Conservation (phyloP, 1,140 invertebrate genomes). For the Papilio xuthus region DNA sequence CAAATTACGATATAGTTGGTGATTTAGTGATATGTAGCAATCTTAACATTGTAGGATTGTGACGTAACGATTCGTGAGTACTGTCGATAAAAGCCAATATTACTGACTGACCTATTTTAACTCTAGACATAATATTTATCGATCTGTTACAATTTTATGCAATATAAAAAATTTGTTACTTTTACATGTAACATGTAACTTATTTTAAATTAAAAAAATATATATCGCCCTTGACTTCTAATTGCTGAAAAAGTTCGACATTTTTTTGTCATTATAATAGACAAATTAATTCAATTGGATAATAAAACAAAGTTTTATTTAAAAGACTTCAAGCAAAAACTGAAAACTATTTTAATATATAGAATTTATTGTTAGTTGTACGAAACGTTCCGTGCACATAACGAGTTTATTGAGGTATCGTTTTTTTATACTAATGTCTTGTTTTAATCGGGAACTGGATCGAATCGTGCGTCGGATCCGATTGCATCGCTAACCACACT, state of each 20-base stretch:
- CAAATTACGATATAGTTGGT: neutral
- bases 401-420: neutral
- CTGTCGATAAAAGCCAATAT: neutral
- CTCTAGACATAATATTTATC: conserved; percentile 11
- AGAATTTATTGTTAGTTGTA: neutral
- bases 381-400: neutral
- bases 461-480: neutral
- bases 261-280: neutral
- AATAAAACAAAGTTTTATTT: neutral
- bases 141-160: neutral
- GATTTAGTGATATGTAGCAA: neutral
- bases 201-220: neutral
- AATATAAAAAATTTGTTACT: neutral
- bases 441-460: neutral
- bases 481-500: conserved; percentile 12
- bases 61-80: neutral
- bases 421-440: neutral
- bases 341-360: neutral
- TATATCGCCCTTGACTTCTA: neutral
- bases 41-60: neutral
- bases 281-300: neutral
- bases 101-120: neutral
- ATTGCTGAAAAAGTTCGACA: no score
- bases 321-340: neutral
- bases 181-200: neutral